phyloP scores from a whole-genome alignment of 2,888 invertebrate genomes.

The Cyclophora punctaria region DNA sequence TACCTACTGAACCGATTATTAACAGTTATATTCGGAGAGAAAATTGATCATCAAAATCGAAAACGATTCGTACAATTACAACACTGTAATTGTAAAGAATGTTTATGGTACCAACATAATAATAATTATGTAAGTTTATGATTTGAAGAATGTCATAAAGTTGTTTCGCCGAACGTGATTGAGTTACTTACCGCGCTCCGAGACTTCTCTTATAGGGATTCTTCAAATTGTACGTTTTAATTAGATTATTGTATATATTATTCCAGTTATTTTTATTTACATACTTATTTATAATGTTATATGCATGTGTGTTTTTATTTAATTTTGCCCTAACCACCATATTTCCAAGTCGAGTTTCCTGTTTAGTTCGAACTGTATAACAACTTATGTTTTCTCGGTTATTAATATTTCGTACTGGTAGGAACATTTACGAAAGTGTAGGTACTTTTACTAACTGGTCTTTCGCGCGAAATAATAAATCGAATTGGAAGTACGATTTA shows the following conservation, averaged over 20 bases:
- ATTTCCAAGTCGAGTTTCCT: slow-evolving; percentile 24
- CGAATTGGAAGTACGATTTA: slow-evolving; percentile 10
- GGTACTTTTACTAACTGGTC: slow-evolving; percentile 7
- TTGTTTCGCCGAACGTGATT: too few relatives aligned
- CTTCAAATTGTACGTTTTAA: slow-evolving; percentile 35
- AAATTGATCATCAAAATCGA: too few relatives aligned
- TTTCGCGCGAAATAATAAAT: slow-evolving; percentile 11
- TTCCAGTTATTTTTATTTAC: slow-evolving; percentile 14
- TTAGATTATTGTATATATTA: slow-evolving; percentile 27
- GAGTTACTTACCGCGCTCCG: too few relatives aligned
- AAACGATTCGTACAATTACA: too few relatives aligned
- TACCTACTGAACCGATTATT: too few relatives aligned
- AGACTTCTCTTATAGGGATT: slow-evolving; percentile 24
- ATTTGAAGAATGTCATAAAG: too few relatives aligned
- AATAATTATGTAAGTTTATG: too few relatives aligned
- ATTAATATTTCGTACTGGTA: slow-evolving; percentile 1
- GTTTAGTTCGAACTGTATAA: slow-evolving; percentile 6
- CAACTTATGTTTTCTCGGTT: slow-evolving; percentile 10
- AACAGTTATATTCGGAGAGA: too few relatives aligned
- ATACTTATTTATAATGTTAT: slow-evolving; percentile 30
- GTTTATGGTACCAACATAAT: too few relatives aligned
- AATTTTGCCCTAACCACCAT: slow-evolving; percentile 58
- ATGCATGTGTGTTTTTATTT: slow-evolving; percentile 51
- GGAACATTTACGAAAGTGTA: too few relatives aligned
- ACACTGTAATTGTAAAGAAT: too few relatives aligned